Evolutionary conservation across 1,140 invertebrate species (phyloP).

Genomic region (Linepithema humile): DNA sequence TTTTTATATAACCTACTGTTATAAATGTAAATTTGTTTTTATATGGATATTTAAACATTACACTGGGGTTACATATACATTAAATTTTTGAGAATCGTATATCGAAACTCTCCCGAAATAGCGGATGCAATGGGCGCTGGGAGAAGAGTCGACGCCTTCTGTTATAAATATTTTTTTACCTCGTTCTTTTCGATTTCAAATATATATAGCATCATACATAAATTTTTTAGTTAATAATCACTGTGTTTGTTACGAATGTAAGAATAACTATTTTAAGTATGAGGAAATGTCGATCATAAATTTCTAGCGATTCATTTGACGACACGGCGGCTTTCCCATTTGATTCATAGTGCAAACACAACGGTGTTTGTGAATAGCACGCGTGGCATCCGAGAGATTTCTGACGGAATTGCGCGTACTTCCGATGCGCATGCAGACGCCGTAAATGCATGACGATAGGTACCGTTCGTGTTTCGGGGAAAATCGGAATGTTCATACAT

Average conservation of each 20-base stretch:
- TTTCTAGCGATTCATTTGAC: slow-evolving; percentile 14
- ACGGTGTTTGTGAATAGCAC: slow-evolving; percentile 21
- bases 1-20: too few species aligned
- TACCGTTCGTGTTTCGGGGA: slow-evolving; percentile 66
- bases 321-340: slow-evolving; percentile 63
- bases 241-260: not conserved
- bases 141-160: slow-evolving; percentile 1
- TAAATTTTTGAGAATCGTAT: slow-evolving; percentile 4
- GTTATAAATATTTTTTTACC: slow-evolving; percentile 22
- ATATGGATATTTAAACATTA: not conserved
- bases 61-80: not conserved
- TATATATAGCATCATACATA: not conserved
- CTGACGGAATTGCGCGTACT: slow-evolving; percentile 28
- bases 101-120: not conserved
- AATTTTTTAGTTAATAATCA: slow-evolving; percentile 14
- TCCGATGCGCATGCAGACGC: not conserved
- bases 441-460: slow-evolving; percentile 55
- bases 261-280: slow-evolving; percentile 11
- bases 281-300: not conserved
- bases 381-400: not conserved
- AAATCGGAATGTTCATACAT: slow-evolving; percentile 61
- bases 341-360: slow-evolving; percentile 76
- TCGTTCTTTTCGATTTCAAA: slow-evolving; percentile 20
- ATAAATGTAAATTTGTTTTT: too few species aligned
- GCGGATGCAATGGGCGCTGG: not conserved